Base-by-base conservation (phyloP, 1,140 invertebrate genomes). In the Melitaea cinxia region DNA sequence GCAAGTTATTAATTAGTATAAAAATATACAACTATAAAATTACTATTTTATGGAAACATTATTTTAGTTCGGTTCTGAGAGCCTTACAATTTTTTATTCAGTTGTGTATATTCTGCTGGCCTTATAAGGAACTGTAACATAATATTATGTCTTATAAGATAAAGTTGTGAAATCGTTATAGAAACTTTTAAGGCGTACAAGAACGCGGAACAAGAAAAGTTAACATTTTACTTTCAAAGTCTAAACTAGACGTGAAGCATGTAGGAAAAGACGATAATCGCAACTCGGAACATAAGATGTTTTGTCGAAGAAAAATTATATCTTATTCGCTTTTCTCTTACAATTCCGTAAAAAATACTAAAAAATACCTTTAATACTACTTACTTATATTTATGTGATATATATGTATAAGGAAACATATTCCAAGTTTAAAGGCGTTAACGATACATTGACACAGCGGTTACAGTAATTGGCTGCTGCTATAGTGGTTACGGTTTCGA, bases 181-280 rank as follows among this genome's bases (percentile, higher is more conserved):
- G 15, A 26, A 57, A 57, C 54, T 57, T 56, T 57, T 57, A 42
- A 57, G 30, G 54, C 54, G 37, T 1, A 37, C 33, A 33, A 57
- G 37, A 28, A 39, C 35, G 23, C 15, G 37, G 15, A 26, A 42
- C 21, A 57, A 42, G 54, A 57, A 57, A 57, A 57, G 35, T 57
- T 57, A 42, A 21, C 24, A 57, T 57, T 57, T 57, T 57, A 33
- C 35, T 57, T 42, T 26, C 21, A n/a, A 57, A 28, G 23, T 24
- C 15, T 39, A 45, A 57, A 57, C 37, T 57, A 57, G 35, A 42
- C 19, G 42, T n/a, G 10, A 12, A 47, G 42, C 42, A 17, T 47
- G 14, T 35, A 42, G 45, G 52, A 28, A 56, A 24, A 26, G 15
- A 49, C 28, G 53, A 53, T 52, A 55, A 63, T 47, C 21, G 19